These are phyloP conservation scores for Melipona quadrifasciata DNA, from an alignment of 1,140 invertebrate species.

Conservation along the genomic window DNA sequence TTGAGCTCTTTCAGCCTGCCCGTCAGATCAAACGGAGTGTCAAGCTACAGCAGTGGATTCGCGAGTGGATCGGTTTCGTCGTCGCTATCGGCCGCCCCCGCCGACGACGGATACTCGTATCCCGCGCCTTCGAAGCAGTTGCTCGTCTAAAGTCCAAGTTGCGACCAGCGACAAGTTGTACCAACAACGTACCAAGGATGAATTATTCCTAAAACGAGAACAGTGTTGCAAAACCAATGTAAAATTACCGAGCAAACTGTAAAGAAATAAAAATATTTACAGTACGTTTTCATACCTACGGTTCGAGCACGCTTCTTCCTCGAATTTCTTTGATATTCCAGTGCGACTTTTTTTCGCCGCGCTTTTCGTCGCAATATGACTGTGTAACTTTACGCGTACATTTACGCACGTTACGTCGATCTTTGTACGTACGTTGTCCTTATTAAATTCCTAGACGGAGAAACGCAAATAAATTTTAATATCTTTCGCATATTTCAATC, in stretches of 20 bases:
- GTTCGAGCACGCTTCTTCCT: too few species aligned
- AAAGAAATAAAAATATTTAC: too few species aligned
- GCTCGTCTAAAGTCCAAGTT: neutral
- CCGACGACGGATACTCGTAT: conserved; percentile 59
- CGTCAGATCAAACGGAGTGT: neutral
- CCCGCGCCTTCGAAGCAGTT: conserved; percentile 55
- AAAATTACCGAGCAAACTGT: too few species aligned
- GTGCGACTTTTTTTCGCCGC: too few species aligned
- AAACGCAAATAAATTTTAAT: neutral
- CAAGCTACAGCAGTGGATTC: neutral
- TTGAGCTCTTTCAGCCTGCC: neutral
- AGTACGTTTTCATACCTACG: too few species aligned
- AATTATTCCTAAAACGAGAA: too few species aligned
- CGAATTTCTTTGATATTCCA: too few species aligned
- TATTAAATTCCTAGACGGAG: neutral
- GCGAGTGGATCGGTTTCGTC: neutral
- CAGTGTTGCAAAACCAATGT: too few species aligned
- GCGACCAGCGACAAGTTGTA: too few species aligned
- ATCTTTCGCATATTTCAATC: neutral
- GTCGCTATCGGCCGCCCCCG: too few species aligned
- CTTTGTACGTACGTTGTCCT: neutral
- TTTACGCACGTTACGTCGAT: neutral
- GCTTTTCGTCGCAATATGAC: neutral
- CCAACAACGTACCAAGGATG: too few species aligned
- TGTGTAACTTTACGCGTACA: neutral